phyloP scores from a whole-genome alignment of 2,888 invertebrate genomes.

The Halictus quadricinctus region DNA sequence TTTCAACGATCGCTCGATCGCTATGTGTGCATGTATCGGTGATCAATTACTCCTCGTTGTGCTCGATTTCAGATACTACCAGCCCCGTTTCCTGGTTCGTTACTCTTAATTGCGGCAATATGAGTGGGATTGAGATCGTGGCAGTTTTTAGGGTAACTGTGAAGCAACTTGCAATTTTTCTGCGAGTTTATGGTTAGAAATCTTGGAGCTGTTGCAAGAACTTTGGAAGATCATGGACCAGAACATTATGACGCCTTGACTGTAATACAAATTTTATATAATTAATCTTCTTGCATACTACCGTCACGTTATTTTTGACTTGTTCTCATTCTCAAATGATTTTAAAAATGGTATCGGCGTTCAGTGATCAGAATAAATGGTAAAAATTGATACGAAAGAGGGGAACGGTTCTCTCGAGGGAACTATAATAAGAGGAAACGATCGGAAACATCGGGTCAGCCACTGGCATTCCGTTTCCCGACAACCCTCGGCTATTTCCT shows the following conservation, averaged over 20 bases:
- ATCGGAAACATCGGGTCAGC: not conserved
- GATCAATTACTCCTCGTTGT: slow-evolving; percentile 2
- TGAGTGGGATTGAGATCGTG: not conserved
- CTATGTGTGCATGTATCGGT: not conserved
- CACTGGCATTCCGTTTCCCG: slow-evolving; percentile 6
- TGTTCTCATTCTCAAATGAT: no score
- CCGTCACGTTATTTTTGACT: no score
- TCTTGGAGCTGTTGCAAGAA: no score
- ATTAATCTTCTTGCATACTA: no score
- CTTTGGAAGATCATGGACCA: no score
- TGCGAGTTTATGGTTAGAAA: no score
- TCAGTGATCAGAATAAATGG: not conserved
- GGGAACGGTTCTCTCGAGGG: not conserved
- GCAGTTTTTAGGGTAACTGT: not conserved
- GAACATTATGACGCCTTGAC: no score
- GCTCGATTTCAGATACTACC: not conserved
- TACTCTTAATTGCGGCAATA: not conserved
- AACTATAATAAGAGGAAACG: not conserved
- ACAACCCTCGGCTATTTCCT: slow-evolving; percentile 7
- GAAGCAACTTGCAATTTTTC: not conserved
- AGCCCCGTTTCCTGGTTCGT: slow-evolving; percentile 2
- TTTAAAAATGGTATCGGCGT: no score
- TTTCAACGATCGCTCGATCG: not conserved
- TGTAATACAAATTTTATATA: no score
- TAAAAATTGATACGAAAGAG: not conserved